Evolutionary conservation across 2,113 vertebrate genomes (phyloP).

Genomic region (Myotis brandtii): DNA sequence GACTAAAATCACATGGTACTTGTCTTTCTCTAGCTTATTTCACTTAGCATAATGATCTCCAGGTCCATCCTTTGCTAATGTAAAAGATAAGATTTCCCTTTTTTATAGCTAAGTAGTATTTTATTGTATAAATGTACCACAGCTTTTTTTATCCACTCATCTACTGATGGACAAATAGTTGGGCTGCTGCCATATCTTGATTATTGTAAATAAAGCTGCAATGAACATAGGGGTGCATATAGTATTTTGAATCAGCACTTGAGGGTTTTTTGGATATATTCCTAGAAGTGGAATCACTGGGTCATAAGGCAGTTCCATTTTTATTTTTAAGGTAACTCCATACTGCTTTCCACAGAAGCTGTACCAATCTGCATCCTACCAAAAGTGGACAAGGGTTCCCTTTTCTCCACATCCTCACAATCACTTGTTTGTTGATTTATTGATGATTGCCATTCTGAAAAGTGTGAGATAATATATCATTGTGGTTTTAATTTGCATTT

Average conservation of each 20-base stretch:
- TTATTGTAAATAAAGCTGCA: not conserved
- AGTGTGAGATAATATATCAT: not conserved
- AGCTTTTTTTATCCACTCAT: not conserved
- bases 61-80: not conserved
- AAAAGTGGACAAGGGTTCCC: not conserved
- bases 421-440: not conserved
- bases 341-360: not conserved
- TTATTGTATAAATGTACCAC: not conserved
- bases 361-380: not conserved
- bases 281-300: not conserved
- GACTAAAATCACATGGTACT: not conserved
- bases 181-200: not conserved
- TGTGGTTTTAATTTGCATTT: not conserved
- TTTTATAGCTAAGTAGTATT: not conserved
- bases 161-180: not conserved
- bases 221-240: not conserved
- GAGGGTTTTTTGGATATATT: not conserved
- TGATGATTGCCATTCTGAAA: not conserved
- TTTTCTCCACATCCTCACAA: not conserved
- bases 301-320: not conserved
- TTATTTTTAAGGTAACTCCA: not conserved
- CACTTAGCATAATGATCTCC: not conserved
- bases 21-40: not conserved
- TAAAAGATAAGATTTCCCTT: not conserved
- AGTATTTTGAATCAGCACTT: not conserved